phyloP scores from a whole-genome alignment of 2,113 vertebrate genomes.

The Nymphicus hollandicus region DNA sequence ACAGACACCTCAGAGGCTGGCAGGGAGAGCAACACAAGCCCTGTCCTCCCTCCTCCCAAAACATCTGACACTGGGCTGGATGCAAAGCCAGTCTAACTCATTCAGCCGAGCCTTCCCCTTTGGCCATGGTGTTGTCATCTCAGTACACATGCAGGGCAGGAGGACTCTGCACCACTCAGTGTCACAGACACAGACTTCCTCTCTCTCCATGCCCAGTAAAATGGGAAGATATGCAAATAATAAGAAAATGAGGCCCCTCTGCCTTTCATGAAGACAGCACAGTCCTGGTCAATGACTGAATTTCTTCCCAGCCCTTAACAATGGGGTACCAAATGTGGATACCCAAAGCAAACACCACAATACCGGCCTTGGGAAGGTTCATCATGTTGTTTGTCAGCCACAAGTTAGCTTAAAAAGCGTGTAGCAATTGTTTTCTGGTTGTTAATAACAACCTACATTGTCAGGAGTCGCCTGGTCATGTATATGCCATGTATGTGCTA shows the following conservation, averaged over 20 bases:
- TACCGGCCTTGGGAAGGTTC: neutral
- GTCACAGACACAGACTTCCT: accelerated
- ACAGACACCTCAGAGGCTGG: neutral
- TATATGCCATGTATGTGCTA: neutral
- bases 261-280: neutral
- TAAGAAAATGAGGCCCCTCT: neutral
- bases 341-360: neutral
- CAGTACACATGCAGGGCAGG: accelerated
- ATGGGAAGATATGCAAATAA: neutral
- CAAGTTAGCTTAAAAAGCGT: neutral
- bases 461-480: neutral
- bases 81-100: neutral
- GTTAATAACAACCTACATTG: neutral
- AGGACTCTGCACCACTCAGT: neutral
- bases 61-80: neutral
- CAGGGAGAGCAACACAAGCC: neutral
- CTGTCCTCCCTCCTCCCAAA: neutral
- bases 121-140: accelerated
- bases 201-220: neutral
- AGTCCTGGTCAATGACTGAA: neutral
- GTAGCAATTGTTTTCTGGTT: neutral
- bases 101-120: neutral
- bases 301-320: neutral
- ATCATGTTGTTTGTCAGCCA: neutral
- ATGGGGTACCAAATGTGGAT: neutral